These are phyloP conservation scores for Chrysolina haemoptera DNA, from an alignment of 2,888 invertebrate species.

Conservation along the genomic window DNA sequence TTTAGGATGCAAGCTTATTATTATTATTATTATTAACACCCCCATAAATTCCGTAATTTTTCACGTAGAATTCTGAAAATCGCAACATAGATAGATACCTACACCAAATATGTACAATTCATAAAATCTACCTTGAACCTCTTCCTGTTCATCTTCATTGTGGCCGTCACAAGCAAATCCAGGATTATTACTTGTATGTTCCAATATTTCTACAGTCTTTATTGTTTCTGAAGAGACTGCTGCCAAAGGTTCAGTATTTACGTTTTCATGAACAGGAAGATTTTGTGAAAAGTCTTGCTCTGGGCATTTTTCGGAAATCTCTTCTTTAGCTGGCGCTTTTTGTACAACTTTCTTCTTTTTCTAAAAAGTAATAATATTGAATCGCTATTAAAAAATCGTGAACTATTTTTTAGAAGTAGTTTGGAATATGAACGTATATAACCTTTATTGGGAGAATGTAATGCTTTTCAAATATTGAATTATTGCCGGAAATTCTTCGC, in stretches of 20 bases:
- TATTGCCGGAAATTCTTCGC: no score
- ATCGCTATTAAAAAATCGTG: no score
- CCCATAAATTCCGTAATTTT: no score
- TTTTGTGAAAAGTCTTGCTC: neutral
- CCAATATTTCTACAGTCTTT: neutral
- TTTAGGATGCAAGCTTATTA: no score
- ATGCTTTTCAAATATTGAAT: no score
- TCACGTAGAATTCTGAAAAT: no score
- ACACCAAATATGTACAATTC: no score
- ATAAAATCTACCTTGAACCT: neutral
- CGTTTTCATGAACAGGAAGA: neutral
- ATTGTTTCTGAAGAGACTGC: neutral
- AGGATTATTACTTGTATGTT: neutral
- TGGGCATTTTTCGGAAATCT: neutral
- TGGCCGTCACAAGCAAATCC: neutral
- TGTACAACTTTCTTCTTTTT: conserved; percentile 3
- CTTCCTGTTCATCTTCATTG: neutral
- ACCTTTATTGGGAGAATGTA: no score
- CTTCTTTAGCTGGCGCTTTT: neutral
- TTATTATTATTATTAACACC: no score
- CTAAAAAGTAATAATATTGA: neutral
- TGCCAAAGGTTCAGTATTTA: neutral
- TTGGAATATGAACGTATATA: no score
- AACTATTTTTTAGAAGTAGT: no score
- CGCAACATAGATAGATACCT: no score